Evolutionary conservation across 2,113 vertebrate species (phyloP).

Genomic region (Lonchura striata): DNA sequence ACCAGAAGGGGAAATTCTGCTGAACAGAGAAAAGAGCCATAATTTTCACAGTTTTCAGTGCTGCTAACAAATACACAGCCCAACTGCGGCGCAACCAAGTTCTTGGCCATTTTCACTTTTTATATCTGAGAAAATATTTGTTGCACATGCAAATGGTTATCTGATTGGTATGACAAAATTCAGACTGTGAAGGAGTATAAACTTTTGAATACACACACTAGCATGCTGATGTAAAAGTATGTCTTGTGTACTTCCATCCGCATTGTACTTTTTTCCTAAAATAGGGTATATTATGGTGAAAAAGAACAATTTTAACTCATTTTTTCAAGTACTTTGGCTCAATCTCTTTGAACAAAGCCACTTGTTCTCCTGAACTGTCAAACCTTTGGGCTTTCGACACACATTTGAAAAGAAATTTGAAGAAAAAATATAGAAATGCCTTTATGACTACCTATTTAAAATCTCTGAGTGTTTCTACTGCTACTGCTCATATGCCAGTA

Average conservation of each 20-base stretch:
- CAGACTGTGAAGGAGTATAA: not conserved
- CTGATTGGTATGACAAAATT: not conserved
- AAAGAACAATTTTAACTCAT: not conserved
- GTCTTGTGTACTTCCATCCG: not conserved
- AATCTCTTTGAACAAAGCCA: not conserved
- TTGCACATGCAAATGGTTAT: not conserved
- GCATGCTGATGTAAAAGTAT: not conserved
- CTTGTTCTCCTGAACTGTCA: not conserved
- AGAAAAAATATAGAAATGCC: not conserved
- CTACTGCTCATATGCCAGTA: not conserved
- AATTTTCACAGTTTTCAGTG: not conserved
- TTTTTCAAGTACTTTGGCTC: not conserved
- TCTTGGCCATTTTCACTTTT: not conserved
- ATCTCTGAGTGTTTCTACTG: not conserved
- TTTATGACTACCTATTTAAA: not conserved
- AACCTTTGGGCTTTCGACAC: not conserved
- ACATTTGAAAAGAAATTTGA: accelerated
- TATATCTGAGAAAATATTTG: not conserved
- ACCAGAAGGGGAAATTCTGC: not conserved
- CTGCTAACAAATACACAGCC: not conserved
- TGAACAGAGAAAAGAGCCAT: not conserved
- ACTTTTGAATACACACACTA: not conserved
- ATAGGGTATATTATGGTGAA: not conserved
- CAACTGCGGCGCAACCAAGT: not conserved
- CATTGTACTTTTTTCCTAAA: not conserved